Evolutionary conservation across 2,113 vertebrate species (phyloP), one percentile per base, ranked within the genome.

Genomic region (Xiphophorus hellerii): DNA sequence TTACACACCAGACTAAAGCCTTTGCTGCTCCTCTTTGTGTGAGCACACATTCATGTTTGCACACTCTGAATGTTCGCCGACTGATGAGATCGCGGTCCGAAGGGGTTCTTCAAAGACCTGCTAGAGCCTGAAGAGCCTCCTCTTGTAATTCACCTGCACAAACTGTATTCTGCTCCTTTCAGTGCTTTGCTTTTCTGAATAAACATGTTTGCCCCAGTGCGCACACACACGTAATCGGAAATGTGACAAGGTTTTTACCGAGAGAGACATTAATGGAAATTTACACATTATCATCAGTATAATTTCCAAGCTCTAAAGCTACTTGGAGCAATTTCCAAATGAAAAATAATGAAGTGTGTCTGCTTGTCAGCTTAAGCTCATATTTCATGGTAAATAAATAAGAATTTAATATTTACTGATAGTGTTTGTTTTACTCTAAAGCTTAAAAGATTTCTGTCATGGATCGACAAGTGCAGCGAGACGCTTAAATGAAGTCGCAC

Each of bases 21-120:
- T 74, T 76, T 61, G 58, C 78, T 68, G 37, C 13, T 12, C 51
- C 5, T 12, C 4, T 29, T 71, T 71, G 74, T 78, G 77, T 1
- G 70, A 63, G 80, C 62, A 48, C 27, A 68, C 80, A 88, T 81
- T 83, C 77, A 66, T 74, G 75, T 79, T 73, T 79, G 70, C 70
- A 69, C 62, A 80, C 67, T 39, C 69, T 62, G 81, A 80, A 74
- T 62, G 66, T 76, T 25, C 76, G 76, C 63, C 73, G 51, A 20
- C 66, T 84, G 73, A 88, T 84, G 79, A 87, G 80, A 66, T 70
- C 1, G 0, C 6, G 31, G 61, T 85, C 70, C 60, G 69, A 74
- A 68, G 70, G 33, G 77, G 44, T 69, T 83, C 77, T 83, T 87
- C 79, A 89, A 83, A 87, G 75, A 71, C 33, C 51, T 8, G 63